Evolutionary conservation across 2,888 invertebrate species (phyloP).

Genomic region (Pyrocoelia pectoralis): DNA sequence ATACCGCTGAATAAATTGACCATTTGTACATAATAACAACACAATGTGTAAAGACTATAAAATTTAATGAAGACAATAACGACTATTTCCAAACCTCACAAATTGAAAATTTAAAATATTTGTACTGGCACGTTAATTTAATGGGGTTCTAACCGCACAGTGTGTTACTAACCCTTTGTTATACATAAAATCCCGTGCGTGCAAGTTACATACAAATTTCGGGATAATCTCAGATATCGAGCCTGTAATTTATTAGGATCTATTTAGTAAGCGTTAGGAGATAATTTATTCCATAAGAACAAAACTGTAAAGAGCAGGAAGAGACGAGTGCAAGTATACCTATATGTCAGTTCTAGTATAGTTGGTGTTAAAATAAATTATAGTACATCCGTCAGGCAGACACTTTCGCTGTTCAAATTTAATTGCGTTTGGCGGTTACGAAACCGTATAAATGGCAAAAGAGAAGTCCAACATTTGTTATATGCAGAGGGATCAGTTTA

Average conservation of each 20-base stretch:
- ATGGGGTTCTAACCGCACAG: slow-evolving; percentile 22
- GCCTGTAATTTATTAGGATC: not conserved
- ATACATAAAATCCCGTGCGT: not conserved
- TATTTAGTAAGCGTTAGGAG: not conserved
- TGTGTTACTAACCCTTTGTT: slow-evolving; percentile 24
- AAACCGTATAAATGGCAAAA: not conserved
- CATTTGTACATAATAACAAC: slow-evolving; percentile 10
- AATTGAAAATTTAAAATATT: slow-evolving; percentile 23
- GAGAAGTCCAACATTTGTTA: not conserved
- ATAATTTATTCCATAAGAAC: not conserved
- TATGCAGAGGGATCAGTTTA: not conserved
- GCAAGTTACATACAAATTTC: not conserved
- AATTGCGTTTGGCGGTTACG: not conserved
- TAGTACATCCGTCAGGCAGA: not conserved
- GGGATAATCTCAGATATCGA: not conserved
- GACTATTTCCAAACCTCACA: slow-evolving; percentile 10
- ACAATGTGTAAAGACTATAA: slow-evolving; percentile 15
- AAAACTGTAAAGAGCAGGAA: not conserved
- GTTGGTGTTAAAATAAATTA: not conserved
- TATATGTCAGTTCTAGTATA: not conserved
- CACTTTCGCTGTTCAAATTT: not conserved
- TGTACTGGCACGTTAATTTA: slow-evolving; percentile 22
- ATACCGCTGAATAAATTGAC: slow-evolving; percentile 14
- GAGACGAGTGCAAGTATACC: not conserved
- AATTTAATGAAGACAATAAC: slow-evolving; percentile 31